Conservation (phyloP, 2,888 invertebrate species). For the Carpatolechia fugitivella region DNA sequence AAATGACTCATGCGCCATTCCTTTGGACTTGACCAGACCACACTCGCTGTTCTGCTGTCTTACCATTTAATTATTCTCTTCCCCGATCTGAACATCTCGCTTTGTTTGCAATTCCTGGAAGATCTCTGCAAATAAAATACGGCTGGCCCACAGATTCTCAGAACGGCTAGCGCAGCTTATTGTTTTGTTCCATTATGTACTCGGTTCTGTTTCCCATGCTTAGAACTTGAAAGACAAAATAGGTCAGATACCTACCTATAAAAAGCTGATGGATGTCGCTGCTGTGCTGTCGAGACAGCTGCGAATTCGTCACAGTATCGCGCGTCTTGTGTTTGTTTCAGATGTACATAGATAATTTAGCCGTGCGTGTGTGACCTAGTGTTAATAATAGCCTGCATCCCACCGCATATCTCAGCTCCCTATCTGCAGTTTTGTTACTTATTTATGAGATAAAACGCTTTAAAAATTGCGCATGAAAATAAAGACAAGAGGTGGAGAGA, state of each 20-base stretch:
- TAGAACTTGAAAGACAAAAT: background rate
- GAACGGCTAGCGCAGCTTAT: background rate
- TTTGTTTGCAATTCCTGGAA: conserved; percentile 1
- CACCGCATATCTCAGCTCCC: conserved; percentile 9
- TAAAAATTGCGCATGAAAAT: background rate
- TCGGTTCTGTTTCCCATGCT: background rate
- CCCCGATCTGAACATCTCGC: background rate
- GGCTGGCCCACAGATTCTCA: background rate
- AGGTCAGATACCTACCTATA: background rate
- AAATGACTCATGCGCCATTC: conserved; percentile 63
- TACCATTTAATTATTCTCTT: background rate
- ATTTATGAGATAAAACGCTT: background rate
- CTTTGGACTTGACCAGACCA: conserved; percentile 28
- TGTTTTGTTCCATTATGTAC: background rate
- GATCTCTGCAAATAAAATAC: background rate
- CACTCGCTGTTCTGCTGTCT: conserved; percentile 13
- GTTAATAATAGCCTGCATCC: conserved; percentile 43
- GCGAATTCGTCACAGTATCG: conserved; percentile 8
- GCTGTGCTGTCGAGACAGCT: background rate
- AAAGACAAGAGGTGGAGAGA: conserved; percentile 12
- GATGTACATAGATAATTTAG: conserved; percentile 36
- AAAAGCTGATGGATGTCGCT: background rate
- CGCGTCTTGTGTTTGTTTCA: conserved; percentile 27
- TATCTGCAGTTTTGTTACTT: background rate
- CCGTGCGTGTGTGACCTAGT: conserved; percentile 35